Evolutionary conservation across 2,113 vertebrate genomes (phyloP).

Genomic region (Hippoglossus stenolepis): DNA sequence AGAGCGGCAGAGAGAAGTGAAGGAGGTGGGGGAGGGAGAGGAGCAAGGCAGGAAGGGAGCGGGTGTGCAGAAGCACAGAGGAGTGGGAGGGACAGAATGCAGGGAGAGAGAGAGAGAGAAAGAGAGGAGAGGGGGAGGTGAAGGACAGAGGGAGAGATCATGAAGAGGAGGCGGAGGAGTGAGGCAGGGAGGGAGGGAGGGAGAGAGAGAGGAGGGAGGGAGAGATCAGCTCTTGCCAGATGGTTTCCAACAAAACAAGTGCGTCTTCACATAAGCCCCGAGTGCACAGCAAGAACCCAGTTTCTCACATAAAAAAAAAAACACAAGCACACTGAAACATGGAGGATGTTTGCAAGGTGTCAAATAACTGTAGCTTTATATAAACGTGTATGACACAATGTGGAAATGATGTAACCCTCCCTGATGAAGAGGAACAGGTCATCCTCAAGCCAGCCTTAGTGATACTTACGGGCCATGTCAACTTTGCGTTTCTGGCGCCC

Average conservation of each 20-base stretch:
- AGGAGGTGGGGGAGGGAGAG: constrained; percentile 59
- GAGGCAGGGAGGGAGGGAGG: constrained; percentile 30
- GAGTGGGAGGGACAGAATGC: constrained; percentile 76
- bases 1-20: constrained; percentile 30
- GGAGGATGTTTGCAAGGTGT: neutral
- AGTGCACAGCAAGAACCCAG: constrained; percentile 19
- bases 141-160: constrained; percentile 72
- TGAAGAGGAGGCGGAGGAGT: constrained; percentile 70
- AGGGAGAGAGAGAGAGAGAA: constrained; percentile 49
- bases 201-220: constrained; percentile 46
- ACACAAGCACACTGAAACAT: neutral
- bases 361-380: neutral
- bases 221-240: constrained; percentile 80
- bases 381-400: neutral
- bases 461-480: constrained; percentile 72
- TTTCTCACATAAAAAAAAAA: constrained; percentile 10
- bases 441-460: neutral
- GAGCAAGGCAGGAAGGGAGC: constrained; percentile 50
- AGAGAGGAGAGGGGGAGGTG: constrained; percentile 66
- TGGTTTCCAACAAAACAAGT: constrained; percentile 82
- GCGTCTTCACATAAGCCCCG: constrained; percentile 64
- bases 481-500: constrained; percentile 77
- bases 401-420: neutral
- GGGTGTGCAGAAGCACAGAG: constrained; percentile 63
- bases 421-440: neutral